phyloP scores from a whole-genome alignment of 2,888 invertebrate species.

The Drosophila borborema region DNA sequence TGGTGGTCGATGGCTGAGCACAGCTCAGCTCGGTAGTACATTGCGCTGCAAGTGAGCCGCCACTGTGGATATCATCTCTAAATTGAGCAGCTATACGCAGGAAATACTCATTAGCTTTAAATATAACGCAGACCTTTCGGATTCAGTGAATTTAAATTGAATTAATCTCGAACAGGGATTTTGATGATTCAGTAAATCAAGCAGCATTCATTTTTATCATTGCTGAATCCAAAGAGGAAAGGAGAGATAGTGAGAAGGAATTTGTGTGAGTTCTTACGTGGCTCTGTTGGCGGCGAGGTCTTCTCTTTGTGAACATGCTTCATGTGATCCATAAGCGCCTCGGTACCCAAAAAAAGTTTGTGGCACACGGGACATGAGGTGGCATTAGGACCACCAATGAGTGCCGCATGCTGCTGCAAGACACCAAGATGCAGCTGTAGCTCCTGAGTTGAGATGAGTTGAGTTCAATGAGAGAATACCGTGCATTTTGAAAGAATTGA shows the following conservation, averaged over 20 bases:
- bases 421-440: slow-evolving; percentile 97
- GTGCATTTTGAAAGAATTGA: slow-evolving; percentile 19
- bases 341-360: slow-evolving; percentile 96
- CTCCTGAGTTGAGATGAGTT: slow-evolving; percentile 86
- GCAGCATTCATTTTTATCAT: background rate
- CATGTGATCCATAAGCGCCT: slow-evolving; percentile 98
- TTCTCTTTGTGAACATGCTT: slow-evolving; percentile 98
- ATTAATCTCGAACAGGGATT: background rate
- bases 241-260: background rate
- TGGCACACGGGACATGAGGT: slow-evolving; percentile 97
- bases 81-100: slow-evolving; percentile 46
- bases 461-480: slow-evolving; percentile 28
- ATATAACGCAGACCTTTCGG: background rate
- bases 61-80: slow-evolving; percentile 41
- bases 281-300: slow-evolving; percentile 76
- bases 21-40: slow-evolving; percentile 72
- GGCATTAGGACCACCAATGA: slow-evolving; percentile 95
- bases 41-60: slow-evolving; percentile 38
- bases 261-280: slow-evolving; percentile 46
- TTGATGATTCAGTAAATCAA: background rate
- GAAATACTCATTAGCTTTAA: background rate
- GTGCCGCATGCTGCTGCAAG: slow-evolving; percentile 97
- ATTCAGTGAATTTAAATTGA: background rate
- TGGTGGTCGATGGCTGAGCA: slow-evolving; percentile 80
- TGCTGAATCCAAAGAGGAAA: background rate